Evolutionary conservation across 2,888 invertebrate species (phyloP).

Genomic region (Amaurobius ferox): DNA sequence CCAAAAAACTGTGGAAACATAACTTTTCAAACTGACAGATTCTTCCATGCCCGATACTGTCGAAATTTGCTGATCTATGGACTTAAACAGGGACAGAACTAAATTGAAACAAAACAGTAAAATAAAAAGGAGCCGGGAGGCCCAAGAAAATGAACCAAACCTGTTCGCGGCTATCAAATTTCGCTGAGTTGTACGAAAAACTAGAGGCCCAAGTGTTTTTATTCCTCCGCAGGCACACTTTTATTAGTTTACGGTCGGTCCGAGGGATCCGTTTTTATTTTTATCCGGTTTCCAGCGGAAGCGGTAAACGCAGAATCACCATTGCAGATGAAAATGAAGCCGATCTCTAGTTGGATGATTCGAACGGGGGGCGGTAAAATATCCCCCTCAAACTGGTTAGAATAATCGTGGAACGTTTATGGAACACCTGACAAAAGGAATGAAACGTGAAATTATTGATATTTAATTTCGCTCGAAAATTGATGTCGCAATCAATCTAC

Average conservation of each 20-base stretch:
- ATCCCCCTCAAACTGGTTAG: neutral
- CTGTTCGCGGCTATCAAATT: constrained; percentile 66
- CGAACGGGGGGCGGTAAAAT: neutral
- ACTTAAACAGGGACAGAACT: constrained; percentile 17
- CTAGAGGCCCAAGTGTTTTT: constrained; percentile 61
- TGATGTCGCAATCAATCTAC: too few relatives aligned
- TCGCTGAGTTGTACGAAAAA: constrained; percentile 56
- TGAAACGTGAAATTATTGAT: too few relatives aligned
- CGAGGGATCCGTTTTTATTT: neutral
- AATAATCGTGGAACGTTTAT: neutral
- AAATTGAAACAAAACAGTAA: constrained; percentile 2
- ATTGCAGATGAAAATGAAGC: constrained; percentile 24
- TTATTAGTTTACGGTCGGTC: constrained; percentile 57
- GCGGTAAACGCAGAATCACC: constrained; percentile 10
- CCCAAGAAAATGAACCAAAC: constrained; percentile 24
- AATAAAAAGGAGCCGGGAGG: constrained; percentile 11
- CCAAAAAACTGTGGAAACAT: too few relatives aligned
- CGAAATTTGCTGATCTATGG: constrained; percentile 26
- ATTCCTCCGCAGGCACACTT: constrained; percentile 41
- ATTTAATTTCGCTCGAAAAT: too few relatives aligned
- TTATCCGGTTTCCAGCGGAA: neutral
- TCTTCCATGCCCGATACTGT: too few relatives aligned
- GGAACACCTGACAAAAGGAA: too few relatives aligned
- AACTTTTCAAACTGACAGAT: too few relatives aligned
- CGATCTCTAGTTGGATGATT: neutral